These are phyloP conservation scores for Aphidoletes aphidimyza DNA, from an alignment of 2,888 invertebrate species.

Conservation along the genomic window DNA sequence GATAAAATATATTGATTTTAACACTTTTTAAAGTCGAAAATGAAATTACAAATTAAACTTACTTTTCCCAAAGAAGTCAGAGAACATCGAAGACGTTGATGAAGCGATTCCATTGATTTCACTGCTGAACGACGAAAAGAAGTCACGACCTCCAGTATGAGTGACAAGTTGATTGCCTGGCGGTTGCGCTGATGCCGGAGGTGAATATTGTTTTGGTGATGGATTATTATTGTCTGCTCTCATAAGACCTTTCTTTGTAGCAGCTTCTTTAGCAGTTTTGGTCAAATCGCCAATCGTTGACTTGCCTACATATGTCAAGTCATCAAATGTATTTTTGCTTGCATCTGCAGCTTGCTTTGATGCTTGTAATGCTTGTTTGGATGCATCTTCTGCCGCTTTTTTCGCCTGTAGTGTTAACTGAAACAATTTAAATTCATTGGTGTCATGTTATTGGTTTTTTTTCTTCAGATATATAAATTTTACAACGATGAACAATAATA, in stretches of 20 bases:
- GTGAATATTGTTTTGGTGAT: conserved; percentile 56
- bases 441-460: no score
- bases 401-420: conserved; percentile 88
- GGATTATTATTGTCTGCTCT: conserved; percentile 69
- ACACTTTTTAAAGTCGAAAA: no score
- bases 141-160: conserved; percentile 74
- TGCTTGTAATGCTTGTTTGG: conserved; percentile 84
- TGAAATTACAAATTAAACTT: no score
- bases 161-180: conserved; percentile 63
- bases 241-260: conserved; percentile 84
- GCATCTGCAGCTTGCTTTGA: conserved; percentile 89
- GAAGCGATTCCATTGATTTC: conserved; percentile 93
- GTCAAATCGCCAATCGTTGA: conserved; percentile 89
- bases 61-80: conserved; percentile 90
- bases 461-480: background rate
- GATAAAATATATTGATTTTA: no score
- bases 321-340: conserved; percentile 88
- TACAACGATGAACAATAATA: background rate
- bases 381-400: conserved; percentile 87
- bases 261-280: conserved; percentile 90
- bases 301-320: conserved; percentile 89
- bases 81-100: conserved; percentile 93
- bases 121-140: conserved; percentile 90
- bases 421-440: background rate
- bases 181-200: background rate